Evolutionary conservation across 2,113 vertebrate genomes (phyloP).

Genomic region (Ancistrus triradiatus): DNA sequence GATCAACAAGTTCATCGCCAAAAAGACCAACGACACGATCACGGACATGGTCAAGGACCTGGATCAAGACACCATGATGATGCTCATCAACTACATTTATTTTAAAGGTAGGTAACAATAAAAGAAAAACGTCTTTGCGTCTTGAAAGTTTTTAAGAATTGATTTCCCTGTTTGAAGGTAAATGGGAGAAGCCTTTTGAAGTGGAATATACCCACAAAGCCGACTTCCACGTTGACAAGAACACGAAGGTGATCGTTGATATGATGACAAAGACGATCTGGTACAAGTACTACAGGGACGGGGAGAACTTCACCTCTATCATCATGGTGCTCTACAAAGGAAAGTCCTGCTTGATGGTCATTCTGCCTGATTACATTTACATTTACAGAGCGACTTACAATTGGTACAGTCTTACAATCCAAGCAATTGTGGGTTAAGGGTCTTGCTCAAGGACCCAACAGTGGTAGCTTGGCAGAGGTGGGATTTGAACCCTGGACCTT

Average conservation of each 20-base stretch:
- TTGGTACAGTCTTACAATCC: too few relatives aligned
- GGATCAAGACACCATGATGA: conserved; percentile 58
- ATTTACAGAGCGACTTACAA: too few relatives aligned
- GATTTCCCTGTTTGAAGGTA: conserved; percentile 54
- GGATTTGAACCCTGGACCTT: too few relatives aligned
- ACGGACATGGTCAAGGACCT: conserved; percentile 65
- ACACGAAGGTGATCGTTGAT: conserved; percentile 65
- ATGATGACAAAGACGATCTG: conserved; percentile 79
- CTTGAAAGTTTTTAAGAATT: conserved; percentile 16
- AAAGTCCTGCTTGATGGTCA: conserved; percentile 79
- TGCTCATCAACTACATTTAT: conserved; percentile 71
- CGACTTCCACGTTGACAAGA: conserved; percentile 63
- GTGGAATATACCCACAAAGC: conserved; percentile 36
- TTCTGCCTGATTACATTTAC: too few relatives aligned
- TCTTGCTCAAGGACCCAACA: too few relatives aligned
- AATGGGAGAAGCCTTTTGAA: conserved; percentile 75
- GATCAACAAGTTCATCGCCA: conserved; percentile 64
- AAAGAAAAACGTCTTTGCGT: too few relatives aligned
- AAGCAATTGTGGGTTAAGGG: too few relatives aligned
- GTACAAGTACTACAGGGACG: conserved; percentile 49
- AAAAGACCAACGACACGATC: conserved; percentile 69
- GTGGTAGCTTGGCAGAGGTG: too few relatives aligned
- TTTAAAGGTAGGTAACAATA: conserved; percentile 51
- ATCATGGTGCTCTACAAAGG: conserved; percentile 73
- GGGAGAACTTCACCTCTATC: conserved; percentile 48